Percentiles rank a stretch among this genome's conserved stretches.
phyloP scores from a whole-genome alignment of 2,797 vertebrate genomes.

The Micromesistius poutassou region DNA sequence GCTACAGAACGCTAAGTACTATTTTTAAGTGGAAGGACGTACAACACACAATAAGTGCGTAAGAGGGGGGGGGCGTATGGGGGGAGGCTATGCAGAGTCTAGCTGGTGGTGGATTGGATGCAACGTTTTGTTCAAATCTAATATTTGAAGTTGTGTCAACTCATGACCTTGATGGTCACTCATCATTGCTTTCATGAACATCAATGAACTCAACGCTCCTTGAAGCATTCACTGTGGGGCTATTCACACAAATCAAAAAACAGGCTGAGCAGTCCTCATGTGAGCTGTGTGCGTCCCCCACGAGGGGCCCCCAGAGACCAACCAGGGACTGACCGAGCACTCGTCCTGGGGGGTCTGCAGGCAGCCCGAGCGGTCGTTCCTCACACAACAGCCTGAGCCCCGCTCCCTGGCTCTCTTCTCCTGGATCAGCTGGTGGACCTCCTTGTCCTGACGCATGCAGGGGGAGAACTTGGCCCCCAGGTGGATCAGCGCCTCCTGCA shows the following conservation, averaged over 20 bases:
- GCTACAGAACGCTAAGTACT: too few species aligned
- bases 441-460: conserved; percentile 93
- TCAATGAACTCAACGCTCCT: neutral
- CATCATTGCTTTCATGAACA: too few species aligned
- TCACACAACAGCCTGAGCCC: conserved; percentile 92
- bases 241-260: too few species aligned
- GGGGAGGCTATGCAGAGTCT: too few species aligned
- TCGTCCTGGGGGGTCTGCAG: conserved; percentile 92
- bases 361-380: conserved; percentile 93
- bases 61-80: too few species aligned
- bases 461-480: conserved; percentile 98
- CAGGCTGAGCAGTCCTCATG: too few species aligned
- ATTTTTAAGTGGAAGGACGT: too few species aligned
- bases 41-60: too few species aligned
- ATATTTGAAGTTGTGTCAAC: neutral
- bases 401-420: conserved; percentile 80
- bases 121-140: neutral
- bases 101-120: neutral
- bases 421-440: conserved; percentile 87
- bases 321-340: conserved; percentile 83
- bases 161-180: too few species aligned
- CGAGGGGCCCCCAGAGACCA: too few species aligned
- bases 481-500: conserved; percentile 93
- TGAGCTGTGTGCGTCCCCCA: too few species aligned
- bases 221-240: neutral